Base-by-base conservation (phyloP, 2,888 invertebrate species). In the Callosobruchus maculatus region DNA sequence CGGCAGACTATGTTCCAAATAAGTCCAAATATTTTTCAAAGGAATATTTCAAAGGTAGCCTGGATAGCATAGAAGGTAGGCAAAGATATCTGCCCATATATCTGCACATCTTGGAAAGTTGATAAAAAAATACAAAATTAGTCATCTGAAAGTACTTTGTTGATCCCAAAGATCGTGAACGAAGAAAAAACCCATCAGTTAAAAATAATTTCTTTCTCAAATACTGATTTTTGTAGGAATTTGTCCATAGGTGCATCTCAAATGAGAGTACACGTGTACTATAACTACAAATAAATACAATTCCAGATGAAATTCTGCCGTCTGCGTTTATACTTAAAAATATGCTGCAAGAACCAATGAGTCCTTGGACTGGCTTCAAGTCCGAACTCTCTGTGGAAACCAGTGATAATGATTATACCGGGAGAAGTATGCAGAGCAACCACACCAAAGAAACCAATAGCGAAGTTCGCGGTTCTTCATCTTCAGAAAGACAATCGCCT, bases 251-350 rank as follows among this genome's bases (percentile, higher is more conserved):
- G n/a, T n/a, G n/a, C n/a, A n/a, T n/a, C n/a, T n/a, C n/a, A n/a
- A n/a, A n/a, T n/a, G n/a, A n/a, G n/a, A n/a, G n/a, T n/a, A n/a
- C n/a, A n/a, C n/a, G n/a, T n/a, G n/a, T n/a, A n/a, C n/a, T 67
- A 5, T n/a, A 67, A 67, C 21, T 67, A 67, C 67, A 67, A 67
- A 20, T 9, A n/a, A n/a, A n/a, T n/a, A n/a, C n/a, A n/a, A 30
- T 75, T 74, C 18, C 49, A 83, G 83, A 82, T 72, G 80, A 82
- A 71, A 77, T 77, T n/a, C 77, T 84, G 68, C 81, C 84, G 2
- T 86, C 86, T 9, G 78, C 84, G 0, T 78, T 83, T 72, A 78
- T 86, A 30, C 79, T 86, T 68, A 83, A 83, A 75, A 81, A 82
- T 20, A 78, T 87, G 71, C 77, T 86, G 18, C 78, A 83, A 22